Evolutionary conservation across 1,140 invertebrate species (phyloP).

Genomic region (Phthorimaea operculella): DNA sequence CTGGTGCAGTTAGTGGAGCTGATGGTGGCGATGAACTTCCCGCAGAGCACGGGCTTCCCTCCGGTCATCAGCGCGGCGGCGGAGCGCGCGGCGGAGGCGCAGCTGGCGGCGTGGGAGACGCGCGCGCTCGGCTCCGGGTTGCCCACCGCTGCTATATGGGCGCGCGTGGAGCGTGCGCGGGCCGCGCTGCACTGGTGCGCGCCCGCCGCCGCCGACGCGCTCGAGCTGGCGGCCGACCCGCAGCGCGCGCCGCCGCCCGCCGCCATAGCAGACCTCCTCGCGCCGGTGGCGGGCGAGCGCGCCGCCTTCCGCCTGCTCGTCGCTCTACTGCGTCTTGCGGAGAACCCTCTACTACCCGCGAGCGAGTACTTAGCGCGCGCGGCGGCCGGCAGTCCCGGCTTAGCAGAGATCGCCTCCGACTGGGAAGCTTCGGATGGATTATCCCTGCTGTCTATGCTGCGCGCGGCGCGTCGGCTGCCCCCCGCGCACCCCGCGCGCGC

Average conservation of each 20-base stretch:
- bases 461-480: constrained; percentile 17
- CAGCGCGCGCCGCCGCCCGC: constrained; percentile 35
- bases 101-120: constrained; percentile 11
- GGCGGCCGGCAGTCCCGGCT: constrained; percentile 8
- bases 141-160: constrained; percentile 40
- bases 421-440: constrained; percentile 11
- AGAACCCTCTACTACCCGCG: constrained; percentile 18
- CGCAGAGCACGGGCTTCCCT: constrained; percentile 15
- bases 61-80: constrained; percentile 11
- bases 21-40: constrained; percentile 33
- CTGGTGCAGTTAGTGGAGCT: constrained; percentile 43
- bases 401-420: constrained; percentile 10
- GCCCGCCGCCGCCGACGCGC: constrained; percentile 3
- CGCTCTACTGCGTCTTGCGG: constrained; percentile 19
- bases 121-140: constrained; percentile 25
- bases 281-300: too few relatives aligned
- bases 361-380: constrained; percentile 6
- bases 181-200: constrained; percentile 36
- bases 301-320: constrained; percentile 15
- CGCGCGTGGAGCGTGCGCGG: constrained; percentile 42
- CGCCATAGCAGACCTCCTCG: constrained; percentile 38
- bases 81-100: constrained; percentile 15
- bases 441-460: constrained; percentile 19
- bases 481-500: constrained; percentile 17
- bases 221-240: constrained; percentile 23